Conservation (phyloP, 2,888 invertebrate species). For the Chrysopilus asiliformis region DNA sequence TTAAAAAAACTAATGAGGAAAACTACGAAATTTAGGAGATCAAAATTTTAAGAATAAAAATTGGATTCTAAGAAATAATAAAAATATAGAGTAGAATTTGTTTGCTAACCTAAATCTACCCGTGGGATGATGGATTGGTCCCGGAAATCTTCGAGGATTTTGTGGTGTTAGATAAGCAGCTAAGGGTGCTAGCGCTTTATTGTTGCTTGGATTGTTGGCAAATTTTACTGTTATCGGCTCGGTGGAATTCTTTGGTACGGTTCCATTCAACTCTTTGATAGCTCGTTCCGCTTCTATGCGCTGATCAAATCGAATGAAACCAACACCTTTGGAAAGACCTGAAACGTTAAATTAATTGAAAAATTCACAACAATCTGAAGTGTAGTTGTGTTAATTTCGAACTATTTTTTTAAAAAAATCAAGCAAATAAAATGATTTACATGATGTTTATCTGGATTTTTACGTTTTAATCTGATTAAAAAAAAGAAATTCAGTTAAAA, state of each 20-base stretch:
- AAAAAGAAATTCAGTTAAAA: too few relatives aligned
- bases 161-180: conserved; percentile 75
- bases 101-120: conserved; percentile 31
- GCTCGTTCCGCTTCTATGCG: conserved; percentile 84
- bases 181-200: conserved; percentile 66
- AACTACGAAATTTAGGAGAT: neutral
- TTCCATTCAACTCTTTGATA: conserved; percentile 82
- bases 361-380: too few relatives aligned
- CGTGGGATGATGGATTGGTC: conserved; percentile 44
- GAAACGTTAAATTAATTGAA: conserved; percentile 18
- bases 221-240: conserved; percentile 92
- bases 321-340: conserved; percentile 89
- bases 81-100: too few relatives aligned
- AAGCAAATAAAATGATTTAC: too few relatives aligned
- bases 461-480: too few relatives aligned
- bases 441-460: too few relatives aligned
- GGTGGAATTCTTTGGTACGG: conserved; percentile 73
- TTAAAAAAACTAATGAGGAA: too few relatives aligned
- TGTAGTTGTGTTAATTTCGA: too few relatives aligned
- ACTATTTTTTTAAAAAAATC: too few relatives aligned
- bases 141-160: conserved; percentile 63
- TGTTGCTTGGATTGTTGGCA: conserved; percentile 86
- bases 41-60: neutral
- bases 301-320: conserved; percentile 89
- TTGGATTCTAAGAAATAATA: too few relatives aligned